Percentiles rank a stretch among this genome's conserved stretches.
Conservation (phyloP, 2,113 vertebrate genomes). For the human region GRCh38 chr20:15899501-15900000, state of each 20-base stretch:
- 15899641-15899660: constrained; percentile 64
- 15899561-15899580: constrained; percentile 47
- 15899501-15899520: constrained; percentile 1
- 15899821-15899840: constrained; percentile 70
- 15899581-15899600: constrained; percentile 63
- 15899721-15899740: constrained; percentile 24
- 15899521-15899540: constrained; percentile 14
- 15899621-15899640: constrained; percentile 45
- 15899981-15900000: constrained; percentile 62
- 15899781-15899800: constrained; percentile 62
- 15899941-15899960: constrained; percentile 57
- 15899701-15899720: constrained; percentile 49
- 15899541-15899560: background rate
- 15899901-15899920: constrained; percentile 32
- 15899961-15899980: constrained; percentile 40
- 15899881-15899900: constrained; percentile 11
- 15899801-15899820: constrained; percentile 75
- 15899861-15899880: background rate
- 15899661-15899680: constrained; percentile 50
- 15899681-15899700: constrained; percentile 18
- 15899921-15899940: constrained; percentile 55
- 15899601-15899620: background rate
- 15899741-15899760: constrained; percentile 72
- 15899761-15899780: constrained; percentile 66
- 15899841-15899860: constrained; percentile 46